Evolutionary conservation across 2,888 invertebrate species (phyloP).

Genomic region (Diabrotica balteata): DNA sequence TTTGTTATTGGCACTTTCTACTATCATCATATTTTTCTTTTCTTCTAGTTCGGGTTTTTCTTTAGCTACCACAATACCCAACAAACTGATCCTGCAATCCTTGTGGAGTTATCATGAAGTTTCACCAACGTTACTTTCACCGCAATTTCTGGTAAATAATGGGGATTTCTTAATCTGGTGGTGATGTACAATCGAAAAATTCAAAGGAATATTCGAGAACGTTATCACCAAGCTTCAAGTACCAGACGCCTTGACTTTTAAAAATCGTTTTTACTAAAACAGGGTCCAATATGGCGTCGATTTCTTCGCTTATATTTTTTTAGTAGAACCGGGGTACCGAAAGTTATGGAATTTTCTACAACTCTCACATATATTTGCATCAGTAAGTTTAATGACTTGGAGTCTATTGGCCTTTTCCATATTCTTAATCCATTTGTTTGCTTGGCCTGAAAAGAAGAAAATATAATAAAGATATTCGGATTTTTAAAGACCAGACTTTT

Average conservation of each 20-base stretch:
- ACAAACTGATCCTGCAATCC: constrained; percentile 90
- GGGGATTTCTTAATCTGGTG: constrained; percentile 87
- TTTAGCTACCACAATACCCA: constrained; percentile 91
- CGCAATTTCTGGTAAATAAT: constrained; percentile 89
- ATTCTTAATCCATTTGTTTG: constrained; percentile 95
- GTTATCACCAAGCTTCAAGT: constrained; percentile 85
- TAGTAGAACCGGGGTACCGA: constrained; percentile 81
- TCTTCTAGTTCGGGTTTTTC: constrained; percentile 91
- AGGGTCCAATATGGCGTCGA: constrained; percentile 82
- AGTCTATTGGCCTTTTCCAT: constrained; percentile 88
- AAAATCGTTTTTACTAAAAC: constrained; percentile 82
- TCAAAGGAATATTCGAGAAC: constrained; percentile 82
- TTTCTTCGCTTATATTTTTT: constrained; percentile 85
- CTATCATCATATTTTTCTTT: constrained; percentile 90
- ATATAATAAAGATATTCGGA: background rate
- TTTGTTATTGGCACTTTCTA: constrained; percentile 91
- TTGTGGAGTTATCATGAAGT: constrained; percentile 94
- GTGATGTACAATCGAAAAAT: constrained; percentile 92
- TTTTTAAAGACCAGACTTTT: too few relatives aligned
- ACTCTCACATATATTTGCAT: constrained; percentile 81
- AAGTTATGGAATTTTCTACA: constrained; percentile 80
- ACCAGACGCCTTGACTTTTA: constrained; percentile 75
- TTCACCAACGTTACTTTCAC: constrained; percentile 89
- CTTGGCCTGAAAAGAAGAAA: constrained; percentile 71
- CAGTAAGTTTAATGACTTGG: constrained; percentile 82